A percentile compares a stretch with the other conserved stretches of the same genome.
These are phyloP conservation scores for Scrobipalpa atriplicella DNA, from an alignment of 2,888 invertebrate genomes.

Conservation along the genomic window DNA sequence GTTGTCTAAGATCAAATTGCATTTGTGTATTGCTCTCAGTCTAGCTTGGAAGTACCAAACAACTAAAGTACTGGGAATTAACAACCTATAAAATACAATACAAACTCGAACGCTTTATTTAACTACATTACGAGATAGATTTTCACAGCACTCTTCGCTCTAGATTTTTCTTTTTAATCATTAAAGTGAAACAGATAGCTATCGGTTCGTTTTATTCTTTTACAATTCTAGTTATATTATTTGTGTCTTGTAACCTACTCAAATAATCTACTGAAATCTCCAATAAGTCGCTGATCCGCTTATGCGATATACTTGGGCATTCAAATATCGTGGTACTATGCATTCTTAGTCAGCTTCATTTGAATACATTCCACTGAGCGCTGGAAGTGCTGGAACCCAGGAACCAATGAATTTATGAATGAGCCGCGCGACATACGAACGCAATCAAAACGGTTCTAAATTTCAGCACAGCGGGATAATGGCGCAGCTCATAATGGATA, in stretches of 20 bases:
- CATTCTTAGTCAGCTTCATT: slow-evolving; percentile 24
- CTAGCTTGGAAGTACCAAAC: no score
- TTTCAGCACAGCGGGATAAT: neutral
- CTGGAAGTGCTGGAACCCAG: neutral
- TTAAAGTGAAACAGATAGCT: neutral
- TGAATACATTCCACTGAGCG: slow-evolving; percentile 18
- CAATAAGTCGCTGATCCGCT: slow-evolving; percentile 16
- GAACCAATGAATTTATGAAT: slow-evolving; percentile 29
- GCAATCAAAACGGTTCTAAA: slow-evolving; percentile 15
- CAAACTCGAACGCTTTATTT: no score
- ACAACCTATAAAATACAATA: no score
- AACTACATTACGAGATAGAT: no score
- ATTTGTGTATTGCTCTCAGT: no score
- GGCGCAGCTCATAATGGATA: neutral
- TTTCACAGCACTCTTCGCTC: no score
- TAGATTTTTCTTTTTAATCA: neutral
- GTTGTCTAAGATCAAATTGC: no score
- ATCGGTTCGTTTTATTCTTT: neutral
- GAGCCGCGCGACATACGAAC: neutral
- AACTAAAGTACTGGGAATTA: no score
- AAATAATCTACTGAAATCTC: neutral
- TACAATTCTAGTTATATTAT: neutral
- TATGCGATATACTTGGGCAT: slow-evolving; percentile 19
- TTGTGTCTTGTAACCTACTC: no score
- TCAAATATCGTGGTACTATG: slow-evolving; percentile 21